Conservation (phyloP, 2,797 vertebrate genomes). For the Notolabrus celidotus region DNA sequence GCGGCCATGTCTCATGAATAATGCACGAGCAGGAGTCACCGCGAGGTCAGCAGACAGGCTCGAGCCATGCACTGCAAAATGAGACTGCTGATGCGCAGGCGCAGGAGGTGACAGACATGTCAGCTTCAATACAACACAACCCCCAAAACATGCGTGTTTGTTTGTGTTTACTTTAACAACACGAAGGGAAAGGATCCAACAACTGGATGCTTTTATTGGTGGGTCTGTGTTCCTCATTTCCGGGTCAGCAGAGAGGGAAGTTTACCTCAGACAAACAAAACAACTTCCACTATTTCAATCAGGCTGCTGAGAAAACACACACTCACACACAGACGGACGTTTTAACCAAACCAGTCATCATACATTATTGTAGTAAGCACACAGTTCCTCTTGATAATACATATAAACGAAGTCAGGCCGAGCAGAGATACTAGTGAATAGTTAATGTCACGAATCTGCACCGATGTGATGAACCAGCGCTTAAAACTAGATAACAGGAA, state of each 20-base stretch:
- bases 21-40: slow-evolving; percentile 93
- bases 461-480: not conserved
- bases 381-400: no score
- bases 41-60: slow-evolving; percentile 94
- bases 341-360: no score
- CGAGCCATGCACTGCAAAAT: slow-evolving; percentile 31
- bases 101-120: not conserved
- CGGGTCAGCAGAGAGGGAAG: slow-evolving; percentile 35
- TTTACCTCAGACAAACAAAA: slow-evolving; percentile 43
- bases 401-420: no score
- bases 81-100: slow-evolving; percentile 26
- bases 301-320: slow-evolving; percentile 8
- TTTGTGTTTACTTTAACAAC: slow-evolving; percentile 53
- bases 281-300: slow-evolving; percentile 36
- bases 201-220: slow-evolving; percentile 65
- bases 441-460: no score
- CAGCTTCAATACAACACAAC: not conserved
- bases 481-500: not conserved
- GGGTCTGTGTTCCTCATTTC: slow-evolving; percentile 43
- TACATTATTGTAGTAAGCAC: no score
- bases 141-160: no score
- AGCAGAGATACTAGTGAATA: no score
- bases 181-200: slow-evolving; percentile 48
- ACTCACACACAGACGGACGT: not conserved
- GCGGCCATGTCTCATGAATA: slow-evolving; percentile 93